Percentiles rank a stretch among this genome's conserved stretches.
Conservation (phyloP, 2,888 invertebrate species). For the Amiota minor region DNA sequence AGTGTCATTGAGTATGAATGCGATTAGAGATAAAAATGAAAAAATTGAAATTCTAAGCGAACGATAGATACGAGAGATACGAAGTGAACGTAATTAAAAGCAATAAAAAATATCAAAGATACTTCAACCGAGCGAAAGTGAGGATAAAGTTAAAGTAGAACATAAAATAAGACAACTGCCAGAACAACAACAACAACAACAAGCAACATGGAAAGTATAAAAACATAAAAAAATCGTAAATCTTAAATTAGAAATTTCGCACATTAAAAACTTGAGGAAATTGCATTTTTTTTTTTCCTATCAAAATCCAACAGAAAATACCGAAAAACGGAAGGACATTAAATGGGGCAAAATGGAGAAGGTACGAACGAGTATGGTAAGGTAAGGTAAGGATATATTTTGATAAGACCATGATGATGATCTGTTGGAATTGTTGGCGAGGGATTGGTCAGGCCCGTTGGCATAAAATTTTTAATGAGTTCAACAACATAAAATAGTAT, state of each 20-base stretch:
- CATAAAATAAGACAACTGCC: conserved; percentile 10
- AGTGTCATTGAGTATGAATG: conserved; percentile 8
- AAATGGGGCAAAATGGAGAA: too few relatives aligned
- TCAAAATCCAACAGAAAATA: conserved; percentile 21
- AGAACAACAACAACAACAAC: conserved; percentile 28
- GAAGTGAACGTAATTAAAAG: conserved; percentile 44
- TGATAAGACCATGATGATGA: too few relatives aligned
- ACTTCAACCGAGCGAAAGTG: conserved; percentile 49
- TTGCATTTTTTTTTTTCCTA: conserved; percentile 55
- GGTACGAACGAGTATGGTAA: too few relatives aligned
- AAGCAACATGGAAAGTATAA: conserved; percentile 13
- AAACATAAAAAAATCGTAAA: conserved; percentile 66
- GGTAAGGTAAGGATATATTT: too few relatives aligned
- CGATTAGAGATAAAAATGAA: background rate
- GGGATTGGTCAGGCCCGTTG: conserved; percentile 51
- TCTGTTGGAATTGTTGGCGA: background rate
- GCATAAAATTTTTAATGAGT: conserved; percentile 65
- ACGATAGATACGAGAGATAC: background rate
- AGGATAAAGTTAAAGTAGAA: conserved; percentile 46
- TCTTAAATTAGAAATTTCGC: conserved; percentile 69
- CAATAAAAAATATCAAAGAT: conserved; percentile 44
- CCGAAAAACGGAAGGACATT: conserved; percentile 15
- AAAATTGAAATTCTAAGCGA: background rate
- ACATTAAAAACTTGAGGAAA: conserved; percentile 66
- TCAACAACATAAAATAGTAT: conserved; percentile 49